These are phyloP conservation scores for Idris sp. DNA, from an alignment of 1,140 invertebrate genomes.

Conservation along the genomic window DNA sequence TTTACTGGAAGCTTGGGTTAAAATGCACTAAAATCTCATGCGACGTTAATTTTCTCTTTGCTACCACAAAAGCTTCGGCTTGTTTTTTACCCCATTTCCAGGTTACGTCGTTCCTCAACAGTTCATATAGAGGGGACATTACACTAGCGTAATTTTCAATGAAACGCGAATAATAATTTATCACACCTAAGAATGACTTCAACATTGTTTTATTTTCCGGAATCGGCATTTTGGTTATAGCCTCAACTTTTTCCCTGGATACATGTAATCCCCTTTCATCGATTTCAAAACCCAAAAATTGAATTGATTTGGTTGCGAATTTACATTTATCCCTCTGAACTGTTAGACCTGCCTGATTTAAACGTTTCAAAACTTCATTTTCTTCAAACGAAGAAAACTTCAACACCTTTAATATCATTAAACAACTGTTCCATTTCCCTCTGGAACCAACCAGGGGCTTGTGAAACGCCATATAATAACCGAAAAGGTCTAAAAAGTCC, in stretches of 20 bases:
- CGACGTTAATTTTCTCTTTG: neutral
- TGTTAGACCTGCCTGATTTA: too few relatives aligned
- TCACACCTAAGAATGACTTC: neutral
- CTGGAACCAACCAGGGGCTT: conserved; percentile 3
- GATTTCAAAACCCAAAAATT: neutral
- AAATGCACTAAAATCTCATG: too few relatives aligned
- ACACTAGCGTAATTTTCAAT: neutral
- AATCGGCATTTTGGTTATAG: neutral
- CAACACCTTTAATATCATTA: neutral
- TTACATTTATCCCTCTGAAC: neutral
- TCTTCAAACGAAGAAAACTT: conserved; percentile 1
- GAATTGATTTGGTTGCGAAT: neutral
- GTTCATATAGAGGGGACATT: neutral
- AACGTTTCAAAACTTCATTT: too few relatives aligned
- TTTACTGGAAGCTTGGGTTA: too few relatives aligned
- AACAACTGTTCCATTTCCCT: neutral
- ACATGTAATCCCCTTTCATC: neutral
- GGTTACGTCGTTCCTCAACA: neutral
- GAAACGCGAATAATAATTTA: conserved; percentile 2
- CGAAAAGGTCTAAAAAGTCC: conserved; percentile 1
- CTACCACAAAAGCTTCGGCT: neutral
- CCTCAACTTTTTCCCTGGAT: neutral
- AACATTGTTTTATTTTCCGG: neutral
- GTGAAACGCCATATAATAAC: conserved; percentile 2
- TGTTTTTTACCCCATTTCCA: neutral